Conservation (phyloP, 2,113 vertebrate species). For the Malaclemys terrapin region DNA sequence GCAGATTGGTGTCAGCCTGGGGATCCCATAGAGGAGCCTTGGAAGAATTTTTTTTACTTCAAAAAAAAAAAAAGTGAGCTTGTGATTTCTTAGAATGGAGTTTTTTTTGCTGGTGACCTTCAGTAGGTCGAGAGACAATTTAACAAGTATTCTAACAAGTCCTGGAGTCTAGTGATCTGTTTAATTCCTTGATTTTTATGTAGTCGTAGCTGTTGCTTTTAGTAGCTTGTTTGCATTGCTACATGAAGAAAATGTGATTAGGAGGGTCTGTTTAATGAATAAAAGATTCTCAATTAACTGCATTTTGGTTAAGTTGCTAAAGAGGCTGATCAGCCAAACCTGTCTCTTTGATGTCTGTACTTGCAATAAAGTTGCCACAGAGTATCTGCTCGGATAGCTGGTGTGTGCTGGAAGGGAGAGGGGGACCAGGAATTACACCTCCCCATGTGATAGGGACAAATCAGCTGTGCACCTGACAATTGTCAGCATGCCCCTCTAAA, state of each 20-base stretch:
- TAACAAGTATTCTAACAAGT: constrained; percentile 17
- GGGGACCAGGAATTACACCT: background rate
- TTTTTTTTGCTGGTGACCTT: constrained; percentile 20
- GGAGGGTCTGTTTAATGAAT: constrained; percentile 60
- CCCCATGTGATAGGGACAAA: background rate
- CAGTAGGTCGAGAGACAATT: constrained; percentile 30
- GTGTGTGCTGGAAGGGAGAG: background rate
- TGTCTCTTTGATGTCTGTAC: constrained; percentile 75
- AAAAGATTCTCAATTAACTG: constrained; percentile 59
- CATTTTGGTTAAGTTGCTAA: constrained; percentile 62
- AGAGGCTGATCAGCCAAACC: constrained; percentile 57
- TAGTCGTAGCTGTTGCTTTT: constrained; percentile 12
- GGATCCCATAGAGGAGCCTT: constrained; percentile 44
- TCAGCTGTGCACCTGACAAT: background rate
- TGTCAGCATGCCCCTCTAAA: background rate
- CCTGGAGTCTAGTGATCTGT: constrained; percentile 15
- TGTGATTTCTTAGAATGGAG: constrained; percentile 45
- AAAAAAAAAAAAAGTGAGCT: constrained; percentile 74
- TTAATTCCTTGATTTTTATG: background rate
- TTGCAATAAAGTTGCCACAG: constrained; percentile 80
- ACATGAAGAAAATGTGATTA: constrained; percentile 35
- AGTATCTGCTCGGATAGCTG: constrained; percentile 65
- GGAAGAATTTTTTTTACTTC: background rate
- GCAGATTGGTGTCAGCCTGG: constrained; percentile 37
- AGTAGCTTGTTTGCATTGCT: constrained; percentile 61